A percentile compares a stretch with the other conserved stretches of the same genome.
Evolutionary conservation across 2,113 vertebrate genomes (phyloP).

Genomic region (Cnemophilus loriae): DNA sequence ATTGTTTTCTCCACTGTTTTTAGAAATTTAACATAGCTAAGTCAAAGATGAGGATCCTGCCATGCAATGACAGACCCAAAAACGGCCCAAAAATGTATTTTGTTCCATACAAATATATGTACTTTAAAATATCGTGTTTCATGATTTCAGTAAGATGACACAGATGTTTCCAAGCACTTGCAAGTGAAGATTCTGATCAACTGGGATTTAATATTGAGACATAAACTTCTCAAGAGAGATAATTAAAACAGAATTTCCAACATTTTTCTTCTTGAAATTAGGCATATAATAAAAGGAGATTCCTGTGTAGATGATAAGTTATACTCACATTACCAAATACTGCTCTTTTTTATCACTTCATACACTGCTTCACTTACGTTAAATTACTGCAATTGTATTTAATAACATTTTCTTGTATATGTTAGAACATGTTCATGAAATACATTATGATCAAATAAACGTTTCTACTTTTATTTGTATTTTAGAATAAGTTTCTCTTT

Average conservation of each 20-base stretch:
- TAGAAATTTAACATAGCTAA: neutral
- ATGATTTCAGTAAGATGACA: neutral
- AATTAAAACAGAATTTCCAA: neutral
- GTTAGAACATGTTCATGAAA: neutral
- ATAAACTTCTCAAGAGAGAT: neutral
- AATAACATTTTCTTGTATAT: neutral
- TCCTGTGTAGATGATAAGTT: neutral
- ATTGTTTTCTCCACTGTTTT: neutral
- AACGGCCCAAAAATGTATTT: rapidly evolving
- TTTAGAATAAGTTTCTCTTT: neutral
- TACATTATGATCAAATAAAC: neutral
- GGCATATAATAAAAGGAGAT: neutral
- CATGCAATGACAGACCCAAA: neutral
- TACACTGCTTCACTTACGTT: neutral
- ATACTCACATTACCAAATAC: neutral
- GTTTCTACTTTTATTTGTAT: neutral
- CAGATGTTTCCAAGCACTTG: neutral
- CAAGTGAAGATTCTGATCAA: neutral
- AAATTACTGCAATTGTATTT: neutral
- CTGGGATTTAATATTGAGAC: neutral
- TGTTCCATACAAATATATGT: neutral
- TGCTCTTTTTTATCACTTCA: neutral
- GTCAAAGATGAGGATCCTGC: neutral
- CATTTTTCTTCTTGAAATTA: neutral
- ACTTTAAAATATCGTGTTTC: neutral